Conservation (phyloP, 2,888 invertebrate species). For the Bombylius discolor region DNA sequence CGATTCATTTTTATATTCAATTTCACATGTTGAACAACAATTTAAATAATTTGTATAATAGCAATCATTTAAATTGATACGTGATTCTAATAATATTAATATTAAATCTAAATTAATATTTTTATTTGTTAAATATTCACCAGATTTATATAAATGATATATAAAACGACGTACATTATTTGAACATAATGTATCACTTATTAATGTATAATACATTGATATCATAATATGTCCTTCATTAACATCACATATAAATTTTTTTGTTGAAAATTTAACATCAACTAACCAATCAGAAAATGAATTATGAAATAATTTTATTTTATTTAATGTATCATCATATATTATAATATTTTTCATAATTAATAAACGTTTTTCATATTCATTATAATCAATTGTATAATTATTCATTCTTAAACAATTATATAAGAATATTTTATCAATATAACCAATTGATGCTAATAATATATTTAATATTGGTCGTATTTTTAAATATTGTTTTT, state of each 20-base stretch:
- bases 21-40: constrained; percentile 34
- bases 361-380: constrained; percentile 66
- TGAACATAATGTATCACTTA: constrained; percentile 53
- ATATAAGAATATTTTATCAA: constrained; percentile 69
- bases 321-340: constrained; percentile 20
- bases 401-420: constrained; percentile 71
- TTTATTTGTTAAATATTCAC: constrained; percentile 43
- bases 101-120: constrained; percentile 33
- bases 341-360: constrained; percentile 49
- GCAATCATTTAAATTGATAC: constrained; percentile 34
- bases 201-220: constrained; percentile 67
- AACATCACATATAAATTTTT: constrained; percentile 79
- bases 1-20: constrained; percentile 32
- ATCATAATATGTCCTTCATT: constrained; percentile 80
- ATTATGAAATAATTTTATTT: constrained; percentile 68
- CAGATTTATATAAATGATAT: constrained; percentile 53
- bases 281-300: constrained; percentile 90
- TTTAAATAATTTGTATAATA: constrained; percentile 40
- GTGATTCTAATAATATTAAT: constrained; percentile 32
- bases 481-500: constrained; percentile 76
- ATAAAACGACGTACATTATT: constrained; percentile 64
- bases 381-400: constrained; percentile 61
- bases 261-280: constrained; percentile 96
- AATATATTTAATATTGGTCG: constrained; percentile 75
- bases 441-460: constrained; percentile 72